A percentile compares a stretch with the other conserved stretches of the same genome.
These are phyloP conservation scores for Buathra laborator DNA, from an alignment of 2,888 invertebrate species.

Conservation along the genomic window DNA sequence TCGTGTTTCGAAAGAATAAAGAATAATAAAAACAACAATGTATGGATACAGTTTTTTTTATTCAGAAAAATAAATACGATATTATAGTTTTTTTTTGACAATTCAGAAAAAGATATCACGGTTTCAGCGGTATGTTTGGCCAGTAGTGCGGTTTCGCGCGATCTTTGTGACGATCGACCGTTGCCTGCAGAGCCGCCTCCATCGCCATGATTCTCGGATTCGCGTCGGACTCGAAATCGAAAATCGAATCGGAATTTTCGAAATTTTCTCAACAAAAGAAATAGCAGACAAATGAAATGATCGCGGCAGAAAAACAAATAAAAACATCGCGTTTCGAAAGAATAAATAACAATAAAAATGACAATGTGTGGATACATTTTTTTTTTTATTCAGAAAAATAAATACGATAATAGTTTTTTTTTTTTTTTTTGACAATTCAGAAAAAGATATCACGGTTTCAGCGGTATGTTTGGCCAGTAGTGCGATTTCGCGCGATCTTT, in stretches of 20 bases:
- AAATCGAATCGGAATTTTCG: background rate
- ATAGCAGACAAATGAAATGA: background rate
- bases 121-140: constrained; percentile 87
- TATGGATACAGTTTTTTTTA: background rate
- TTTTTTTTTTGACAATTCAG: too few species aligned
- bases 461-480: constrained; percentile 89
- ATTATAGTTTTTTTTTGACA: background rate
- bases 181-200: constrained; percentile 90
- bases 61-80: constrained; percentile 41
- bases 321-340: background rate
- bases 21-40: background rate
- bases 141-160: constrained; percentile 88
- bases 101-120: too few species aligned
- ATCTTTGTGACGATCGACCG: constrained; percentile 88
- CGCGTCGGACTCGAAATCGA: constrained; percentile 78
- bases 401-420: constrained; percentile 10
- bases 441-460: too few species aligned
- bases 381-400: constrained; percentile 39
- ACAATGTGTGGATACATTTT: background rate
- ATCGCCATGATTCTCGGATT: constrained; percentile 90
- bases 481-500: constrained; percentile 88
- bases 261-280: background rate
- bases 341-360: constrained; percentile 1
- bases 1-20: background rate
- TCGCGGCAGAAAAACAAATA: background rate